phyloP scores from a whole-genome alignment of 2,113 vertebrate genomes.

The Emydocephalus ijimae region DNA sequence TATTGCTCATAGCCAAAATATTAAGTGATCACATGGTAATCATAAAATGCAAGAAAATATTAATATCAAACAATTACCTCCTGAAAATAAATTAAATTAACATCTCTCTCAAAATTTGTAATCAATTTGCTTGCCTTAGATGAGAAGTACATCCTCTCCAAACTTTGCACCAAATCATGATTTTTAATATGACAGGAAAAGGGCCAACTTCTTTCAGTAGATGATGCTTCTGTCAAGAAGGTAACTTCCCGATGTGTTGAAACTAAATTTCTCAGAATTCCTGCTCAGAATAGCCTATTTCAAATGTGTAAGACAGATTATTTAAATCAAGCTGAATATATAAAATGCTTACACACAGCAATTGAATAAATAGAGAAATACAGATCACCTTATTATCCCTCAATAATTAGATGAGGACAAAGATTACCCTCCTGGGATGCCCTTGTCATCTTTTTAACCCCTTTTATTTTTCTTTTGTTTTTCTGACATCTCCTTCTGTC shows the following conservation, averaged over 20 bases:
- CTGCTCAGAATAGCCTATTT: not conserved
- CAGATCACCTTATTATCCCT: not conserved
- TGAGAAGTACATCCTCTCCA: not conserved
- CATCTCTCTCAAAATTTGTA: slow-evolving; percentile 16
- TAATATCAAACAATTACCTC: not conserved
- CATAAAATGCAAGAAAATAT: not conserved
- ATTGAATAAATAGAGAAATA: not conserved
- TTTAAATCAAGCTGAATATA: not conserved
- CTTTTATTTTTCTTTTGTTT: not conserved
- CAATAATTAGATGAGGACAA: not conserved
- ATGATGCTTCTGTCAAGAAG: not conserved
- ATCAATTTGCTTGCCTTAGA: slow-evolving; percentile 11
- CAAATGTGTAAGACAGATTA: not conserved
- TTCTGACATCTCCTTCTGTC: not conserved
- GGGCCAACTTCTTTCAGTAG: not conserved
- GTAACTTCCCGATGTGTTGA: not conserved
- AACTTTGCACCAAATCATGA: not conserved
- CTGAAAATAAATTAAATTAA: not conserved
- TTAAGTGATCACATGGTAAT: not conserved
- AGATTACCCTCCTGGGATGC: not conserved
- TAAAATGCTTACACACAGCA: not conserved
- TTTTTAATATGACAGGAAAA: not conserved
- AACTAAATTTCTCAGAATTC: not conserved
- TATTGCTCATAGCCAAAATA: not conserved
- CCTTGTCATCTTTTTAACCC: not conserved